These are phyloP conservation scores for Crossocerus cetratus DNA, from an alignment of 2,888 invertebrate species.

Conservation along the genomic window DNA sequence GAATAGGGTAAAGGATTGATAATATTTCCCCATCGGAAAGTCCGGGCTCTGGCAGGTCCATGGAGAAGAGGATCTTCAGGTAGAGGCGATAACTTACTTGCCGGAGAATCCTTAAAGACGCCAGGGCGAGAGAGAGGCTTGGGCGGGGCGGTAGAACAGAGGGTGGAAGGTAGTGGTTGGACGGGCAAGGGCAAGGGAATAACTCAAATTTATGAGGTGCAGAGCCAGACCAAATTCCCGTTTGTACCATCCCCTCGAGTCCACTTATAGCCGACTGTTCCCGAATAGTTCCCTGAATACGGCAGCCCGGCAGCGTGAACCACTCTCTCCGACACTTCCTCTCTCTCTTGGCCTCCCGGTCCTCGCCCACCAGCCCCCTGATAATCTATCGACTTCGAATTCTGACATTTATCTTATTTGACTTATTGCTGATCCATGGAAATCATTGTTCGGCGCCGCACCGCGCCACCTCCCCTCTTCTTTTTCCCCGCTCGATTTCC, in stretches of 20 bases:
- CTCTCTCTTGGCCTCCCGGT: neutral
- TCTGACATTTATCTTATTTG: conserved; percentile 14
- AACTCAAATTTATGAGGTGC: conserved; percentile 74
- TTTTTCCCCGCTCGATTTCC: neutral
- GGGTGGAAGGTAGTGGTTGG: conserved; percentile 29
- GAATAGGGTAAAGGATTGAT: conserved; percentile 56
- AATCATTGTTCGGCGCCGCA: neutral
- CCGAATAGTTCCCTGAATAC: conserved; percentile 43
- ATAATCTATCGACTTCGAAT: conserved; percentile 36
- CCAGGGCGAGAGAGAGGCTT: conserved; percentile 16
- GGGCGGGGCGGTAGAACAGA: conserved; percentile 33
- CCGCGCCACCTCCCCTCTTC: neutral
- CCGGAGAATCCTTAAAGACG: conserved; percentile 59
- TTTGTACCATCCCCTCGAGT: conserved; percentile 70
- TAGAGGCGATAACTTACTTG: conserved; percentile 60
- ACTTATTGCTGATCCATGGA: conserved; percentile 16
- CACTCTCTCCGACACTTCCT: neutral
- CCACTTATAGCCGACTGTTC: conserved; percentile 65
- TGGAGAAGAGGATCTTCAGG: conserved; percentile 31
- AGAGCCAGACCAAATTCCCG: conserved; percentile 72
- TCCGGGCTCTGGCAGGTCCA: conserved; percentile 24
- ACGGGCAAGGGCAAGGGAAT: conserved; percentile 60
- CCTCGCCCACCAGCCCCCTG: neutral
- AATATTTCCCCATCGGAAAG: conserved; percentile 56
- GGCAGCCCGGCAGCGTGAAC: neutral